Percentiles rank a stretch among this genome's conserved stretches.
These are phyloP conservation scores for Ceratitis capitata DNA, from an alignment of 1,140 invertebrate genomes.

Conservation along the genomic window DNA sequence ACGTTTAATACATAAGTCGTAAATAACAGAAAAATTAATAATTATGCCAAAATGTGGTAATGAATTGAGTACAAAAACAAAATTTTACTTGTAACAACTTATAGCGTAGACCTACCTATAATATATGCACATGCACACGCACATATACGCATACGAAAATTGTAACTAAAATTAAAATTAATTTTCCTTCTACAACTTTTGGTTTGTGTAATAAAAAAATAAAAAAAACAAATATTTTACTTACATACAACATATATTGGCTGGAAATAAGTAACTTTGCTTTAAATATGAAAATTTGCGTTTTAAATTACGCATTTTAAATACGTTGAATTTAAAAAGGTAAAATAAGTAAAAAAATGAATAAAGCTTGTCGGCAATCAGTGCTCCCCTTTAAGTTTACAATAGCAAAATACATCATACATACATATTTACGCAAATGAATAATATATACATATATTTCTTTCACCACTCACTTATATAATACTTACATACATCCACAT, in stretches of 20 bases:
- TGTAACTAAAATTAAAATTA: not conserved
- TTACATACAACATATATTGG: not conserved
- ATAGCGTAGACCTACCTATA: not conserved
- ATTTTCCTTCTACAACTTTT: not conserved
- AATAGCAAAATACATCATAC: too few relatives aligned
- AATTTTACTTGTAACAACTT: not conserved
- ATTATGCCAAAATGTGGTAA: conserved; percentile 6
- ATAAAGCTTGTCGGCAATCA: not conserved
- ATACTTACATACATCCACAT: not conserved
- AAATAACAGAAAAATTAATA: not conserved
- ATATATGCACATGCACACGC: not conserved
- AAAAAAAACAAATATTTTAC: too few relatives aligned
- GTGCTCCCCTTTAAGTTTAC: too few relatives aligned
- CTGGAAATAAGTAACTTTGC: not conserved
- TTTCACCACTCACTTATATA: not conserved
- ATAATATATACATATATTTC: not conserved
- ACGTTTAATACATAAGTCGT: not conserved
- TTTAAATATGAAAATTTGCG: too few relatives aligned
- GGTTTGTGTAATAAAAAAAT: not conserved
- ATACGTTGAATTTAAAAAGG: too few relatives aligned
- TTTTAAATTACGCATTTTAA: too few relatives aligned
- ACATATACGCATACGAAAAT: not conserved
- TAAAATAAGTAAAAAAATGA: not conserved
- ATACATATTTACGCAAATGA: not conserved
- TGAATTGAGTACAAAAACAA: conserved; percentile 5